Evolutionary conservation across 1,140 invertebrate genomes (phyloP).

Genomic region (Carcinoscorpius rotundicauda): DNA sequence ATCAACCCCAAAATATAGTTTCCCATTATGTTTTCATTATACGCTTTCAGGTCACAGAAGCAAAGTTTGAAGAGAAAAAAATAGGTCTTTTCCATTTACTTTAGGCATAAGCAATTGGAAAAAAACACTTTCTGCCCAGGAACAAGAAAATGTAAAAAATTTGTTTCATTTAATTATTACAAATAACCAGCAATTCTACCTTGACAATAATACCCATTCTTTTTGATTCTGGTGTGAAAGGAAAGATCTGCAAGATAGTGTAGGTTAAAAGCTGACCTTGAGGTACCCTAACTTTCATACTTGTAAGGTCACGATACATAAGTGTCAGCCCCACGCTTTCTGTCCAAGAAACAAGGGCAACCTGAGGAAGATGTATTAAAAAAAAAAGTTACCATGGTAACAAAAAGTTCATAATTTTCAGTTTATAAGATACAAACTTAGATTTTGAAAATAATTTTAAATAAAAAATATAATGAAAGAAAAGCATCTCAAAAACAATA

Average conservation of each 20-base stretch:
- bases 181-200: constrained; percentile 35
- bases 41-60: too few relatives aligned
- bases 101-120: too few relatives aligned
- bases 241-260: constrained; percentile 89
- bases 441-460: too few relatives aligned
- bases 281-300: constrained; percentile 63
- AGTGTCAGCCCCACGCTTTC: constrained; percentile 51
- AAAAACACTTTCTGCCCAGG: background rate
- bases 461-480: constrained; percentile 8
- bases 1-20: too few relatives aligned
- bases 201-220: constrained; percentile 98
- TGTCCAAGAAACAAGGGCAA: constrained; percentile 69
- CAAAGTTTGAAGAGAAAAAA: too few relatives aligned
- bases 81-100: too few relatives aligned
- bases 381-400: background rate
- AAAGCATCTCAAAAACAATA: constrained; percentile 8
- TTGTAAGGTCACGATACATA: constrained; percentile 55
- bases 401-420: too few relatives aligned
- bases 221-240: constrained; percentile 97
- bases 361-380: constrained; percentile 29
- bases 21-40: too few relatives aligned
- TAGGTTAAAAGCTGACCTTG: constrained; percentile 59
- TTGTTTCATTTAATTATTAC: background rate
- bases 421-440: too few relatives aligned
- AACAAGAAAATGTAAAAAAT: constrained; percentile 14